Evolutionary conservation across 2,888 invertebrate species (phyloP).

Genomic region (Adineta ricciae): DNA sequence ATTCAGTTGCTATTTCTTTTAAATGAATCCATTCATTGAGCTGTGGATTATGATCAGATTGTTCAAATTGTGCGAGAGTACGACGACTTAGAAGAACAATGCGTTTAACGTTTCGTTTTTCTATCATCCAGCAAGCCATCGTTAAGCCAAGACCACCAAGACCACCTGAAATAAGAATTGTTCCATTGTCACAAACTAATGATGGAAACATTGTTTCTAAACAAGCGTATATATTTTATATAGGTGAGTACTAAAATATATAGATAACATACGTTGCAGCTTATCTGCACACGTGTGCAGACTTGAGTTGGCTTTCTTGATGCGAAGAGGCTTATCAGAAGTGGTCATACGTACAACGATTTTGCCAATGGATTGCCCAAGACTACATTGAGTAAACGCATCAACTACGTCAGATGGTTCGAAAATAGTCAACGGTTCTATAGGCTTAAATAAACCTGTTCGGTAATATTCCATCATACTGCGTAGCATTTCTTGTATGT

Average conservation of each 20-base stretch:
- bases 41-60: too few relatives aligned
- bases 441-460: neutral
- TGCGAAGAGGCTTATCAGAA: neutral
- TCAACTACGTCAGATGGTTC: neutral
- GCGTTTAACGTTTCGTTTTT: conserved; percentile 16
- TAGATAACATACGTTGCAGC: neutral
- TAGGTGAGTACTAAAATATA: neutral
- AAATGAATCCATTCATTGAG: neutral
- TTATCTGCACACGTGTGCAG: neutral
- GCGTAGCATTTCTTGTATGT: neutral
- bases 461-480: neutral
- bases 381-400: neutral
- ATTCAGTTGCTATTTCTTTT: neutral
- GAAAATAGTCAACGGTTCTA: neutral
- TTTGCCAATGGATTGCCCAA: neutral
- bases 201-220: neutral
- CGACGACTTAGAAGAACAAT: neutral
- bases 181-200: neutral
- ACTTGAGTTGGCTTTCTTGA: neutral
- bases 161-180: conserved; percentile 23
- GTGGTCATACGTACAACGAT: neutral
- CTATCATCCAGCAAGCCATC: conserved; percentile 30
- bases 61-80: neutral
- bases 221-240: neutral
- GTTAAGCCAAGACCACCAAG: conserved; percentile 20